These are phyloP conservation scores for Polyploca ridens DNA, from an alignment of 2,888 invertebrate species.

Conservation along the genomic window DNA sequence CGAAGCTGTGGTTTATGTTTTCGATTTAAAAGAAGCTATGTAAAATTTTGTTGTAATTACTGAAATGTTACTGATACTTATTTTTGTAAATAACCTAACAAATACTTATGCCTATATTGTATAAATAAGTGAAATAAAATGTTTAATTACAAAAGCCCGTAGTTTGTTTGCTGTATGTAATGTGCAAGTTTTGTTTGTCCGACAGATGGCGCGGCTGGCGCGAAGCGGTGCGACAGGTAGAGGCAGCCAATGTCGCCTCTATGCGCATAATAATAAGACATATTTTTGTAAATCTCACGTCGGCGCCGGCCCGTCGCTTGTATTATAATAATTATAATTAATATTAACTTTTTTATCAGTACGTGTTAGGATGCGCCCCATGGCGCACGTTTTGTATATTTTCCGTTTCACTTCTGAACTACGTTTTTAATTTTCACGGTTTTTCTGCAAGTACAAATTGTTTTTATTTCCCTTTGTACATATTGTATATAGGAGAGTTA, in stretches of 20 bases:
- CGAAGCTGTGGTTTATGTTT: background rate
- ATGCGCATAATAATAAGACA: conserved; percentile 41
- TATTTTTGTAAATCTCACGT: conserved; percentile 75
- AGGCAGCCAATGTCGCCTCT: conserved; percentile 32
- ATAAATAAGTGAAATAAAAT: conserved; percentile 3
- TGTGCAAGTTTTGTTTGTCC: conserved; percentile 41
- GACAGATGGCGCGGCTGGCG: conserved; percentile 56
- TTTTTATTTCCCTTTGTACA: conserved; percentile 84
- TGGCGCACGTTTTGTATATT: conserved; percentile 66
- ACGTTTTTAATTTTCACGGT: conserved; percentile 71
- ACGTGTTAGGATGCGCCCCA: conserved; percentile 45
- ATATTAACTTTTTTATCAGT: conserved; percentile 54
- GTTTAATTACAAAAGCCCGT: conserved; percentile 18
- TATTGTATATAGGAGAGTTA: conserved; percentile 81
- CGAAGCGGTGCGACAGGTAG: conserved; percentile 72
- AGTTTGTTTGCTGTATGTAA: conserved; percentile 23
- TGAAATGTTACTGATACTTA: background rate
- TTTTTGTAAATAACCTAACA: background rate
- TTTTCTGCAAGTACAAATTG: conserved; percentile 85
- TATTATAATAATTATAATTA: conserved; percentile 58
- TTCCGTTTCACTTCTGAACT: conserved; percentile 58
- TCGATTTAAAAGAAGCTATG: background rate
- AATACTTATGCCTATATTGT: background rate
- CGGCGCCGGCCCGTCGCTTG: conserved; percentile 55
- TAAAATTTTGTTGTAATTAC: background rate